phyloP scores from a whole-genome alignment of 2,113 vertebrate species.

The Misgurnus anguillicaudatus region DNA sequence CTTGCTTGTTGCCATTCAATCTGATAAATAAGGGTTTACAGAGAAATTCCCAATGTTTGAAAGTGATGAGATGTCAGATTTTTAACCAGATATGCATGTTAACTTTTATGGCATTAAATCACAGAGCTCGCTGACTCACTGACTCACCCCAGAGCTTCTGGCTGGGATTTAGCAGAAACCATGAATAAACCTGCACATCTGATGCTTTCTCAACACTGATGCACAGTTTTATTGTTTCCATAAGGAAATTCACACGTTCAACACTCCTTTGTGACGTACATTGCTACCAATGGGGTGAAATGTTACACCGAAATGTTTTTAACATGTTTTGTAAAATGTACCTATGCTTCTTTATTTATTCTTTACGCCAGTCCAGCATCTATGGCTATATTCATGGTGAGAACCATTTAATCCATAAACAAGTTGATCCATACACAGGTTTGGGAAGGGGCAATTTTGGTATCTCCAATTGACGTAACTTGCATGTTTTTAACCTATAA shows the following conservation, averaged over 20 bases:
- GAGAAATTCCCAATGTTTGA: background rate
- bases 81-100: background rate
- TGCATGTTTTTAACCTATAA: no score
- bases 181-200: background rate
- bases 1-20: background rate
- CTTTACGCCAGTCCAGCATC: no score
- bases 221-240: background rate
- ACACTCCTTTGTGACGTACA: no score
- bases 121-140: background rate
- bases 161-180: background rate
- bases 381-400: no score
- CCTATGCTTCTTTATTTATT: no score
- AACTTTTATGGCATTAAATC: background rate
- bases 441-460: no score
- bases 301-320: no score
- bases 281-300: no score
- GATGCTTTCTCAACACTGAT: background rate
- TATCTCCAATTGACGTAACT: no score
- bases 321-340: no score
- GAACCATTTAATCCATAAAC: no score
- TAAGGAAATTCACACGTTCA: background rate
- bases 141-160: background rate
- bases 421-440: no score
- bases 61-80: background rate
- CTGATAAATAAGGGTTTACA: background rate